These are phyloP conservation scores for Drosophila novamexicana DNA, from an alignment of 1,140 invertebrate species.

Conservation along the genomic window DNA sequence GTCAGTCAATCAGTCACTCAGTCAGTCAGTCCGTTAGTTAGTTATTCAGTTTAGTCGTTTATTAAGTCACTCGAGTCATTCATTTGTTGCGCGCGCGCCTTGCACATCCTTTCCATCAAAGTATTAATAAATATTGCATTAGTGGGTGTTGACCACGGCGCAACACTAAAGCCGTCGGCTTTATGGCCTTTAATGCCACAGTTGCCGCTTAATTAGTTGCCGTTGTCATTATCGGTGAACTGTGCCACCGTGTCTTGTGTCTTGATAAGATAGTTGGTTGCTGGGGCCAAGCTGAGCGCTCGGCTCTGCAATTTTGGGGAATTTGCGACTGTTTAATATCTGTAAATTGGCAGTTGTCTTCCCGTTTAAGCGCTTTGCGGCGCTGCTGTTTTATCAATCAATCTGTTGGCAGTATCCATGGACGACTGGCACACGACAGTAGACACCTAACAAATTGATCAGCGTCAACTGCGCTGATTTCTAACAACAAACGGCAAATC, in stretches of 20 bases:
- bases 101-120: slow-evolving; percentile 61
- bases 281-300: slow-evolving; percentile 6
- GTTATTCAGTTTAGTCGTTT: slow-evolving; percentile 50
- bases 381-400: slow-evolving; percentile 30
- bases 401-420: slow-evolving; percentile 7
- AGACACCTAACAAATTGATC: slow-evolving; percentile 61
- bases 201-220: slow-evolving; percentile 28
- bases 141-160: slow-evolving; percentile 22
- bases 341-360: slow-evolving; percentile 57
- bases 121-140: slow-evolving; percentile 62
- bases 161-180: slow-evolving; percentile 24
- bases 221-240: slow-evolving; percentile 3
- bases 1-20: slow-evolving; percentile 39
- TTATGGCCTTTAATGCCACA: slow-evolving; percentile 27
- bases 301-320: slow-evolving; percentile 28
- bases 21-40: slow-evolving; percentile 9
- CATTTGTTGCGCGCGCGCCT: slow-evolving; percentile 27
- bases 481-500: slow-evolving; percentile 67
- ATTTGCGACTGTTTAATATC: slow-evolving; percentile 33
- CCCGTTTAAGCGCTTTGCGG: slow-evolving; percentile 38
- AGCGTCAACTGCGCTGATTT: slow-evolving; percentile 52
- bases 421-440: slow-evolving; percentile 67
- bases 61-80: slow-evolving; percentile 68
- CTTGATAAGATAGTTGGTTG: slow-evolving; percentile 4
- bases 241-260: not conserved